phyloP scores from a whole-genome alignment of 2,113 vertebrate species.

The Dromiciops gliroides region DNA sequence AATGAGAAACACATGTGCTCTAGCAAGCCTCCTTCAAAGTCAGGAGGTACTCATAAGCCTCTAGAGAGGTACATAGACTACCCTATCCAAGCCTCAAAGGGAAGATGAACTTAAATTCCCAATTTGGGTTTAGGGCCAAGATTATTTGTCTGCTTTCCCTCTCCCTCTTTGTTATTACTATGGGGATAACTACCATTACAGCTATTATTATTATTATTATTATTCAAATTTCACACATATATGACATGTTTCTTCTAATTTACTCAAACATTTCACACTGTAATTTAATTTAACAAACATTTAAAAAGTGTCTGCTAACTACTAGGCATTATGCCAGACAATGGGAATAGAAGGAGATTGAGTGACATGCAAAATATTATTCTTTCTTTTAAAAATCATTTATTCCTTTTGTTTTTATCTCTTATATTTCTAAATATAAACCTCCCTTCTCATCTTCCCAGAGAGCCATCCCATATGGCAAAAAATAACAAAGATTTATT shows the following conservation, averaged over 20 bases:
- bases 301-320: background rate
- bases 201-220: constrained; percentile 4
- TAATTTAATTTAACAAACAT: background rate
- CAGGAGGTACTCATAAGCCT: background rate
- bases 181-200: background rate
- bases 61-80: constrained; percentile 7
- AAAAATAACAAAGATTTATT: background rate
- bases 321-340: background rate
- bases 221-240: background rate
- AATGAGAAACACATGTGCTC: constrained; percentile 27
- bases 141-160: background rate
- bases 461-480: background rate
- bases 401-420: background rate
- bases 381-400: background rate
- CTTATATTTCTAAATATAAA: background rate
- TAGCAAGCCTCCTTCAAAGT: constrained; percentile 2
- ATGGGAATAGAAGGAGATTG: background rate
- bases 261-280: background rate
- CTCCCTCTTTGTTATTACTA: background rate
- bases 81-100: background rate
- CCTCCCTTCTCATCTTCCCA: background rate
- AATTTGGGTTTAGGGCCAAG: constrained; percentile 16
- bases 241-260: background rate
- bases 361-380: background rate
- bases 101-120: background rate